Evolutionary conservation across 2,797 vertebrate genomes (phyloP).

Genomic region (Spea hammondii): DNA sequence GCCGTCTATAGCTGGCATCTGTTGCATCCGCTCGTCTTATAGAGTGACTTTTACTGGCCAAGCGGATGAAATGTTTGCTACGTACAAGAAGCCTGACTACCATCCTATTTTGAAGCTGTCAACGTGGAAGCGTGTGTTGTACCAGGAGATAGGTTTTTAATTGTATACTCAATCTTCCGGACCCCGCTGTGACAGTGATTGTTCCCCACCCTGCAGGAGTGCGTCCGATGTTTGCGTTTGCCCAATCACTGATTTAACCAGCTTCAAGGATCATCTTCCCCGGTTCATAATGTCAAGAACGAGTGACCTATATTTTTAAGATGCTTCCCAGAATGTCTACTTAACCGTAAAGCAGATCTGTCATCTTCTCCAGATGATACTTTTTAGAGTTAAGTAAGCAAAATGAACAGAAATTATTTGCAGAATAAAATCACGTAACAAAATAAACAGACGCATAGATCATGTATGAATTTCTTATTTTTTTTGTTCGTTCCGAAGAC

Average conservation of each 20-base stretch:
- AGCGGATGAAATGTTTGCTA: conserved; percentile 20
- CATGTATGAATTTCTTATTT: no score
- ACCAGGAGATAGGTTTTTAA: conserved; percentile 31
- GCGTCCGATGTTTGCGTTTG: conserved; percentile 12
- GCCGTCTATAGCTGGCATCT: not conserved
- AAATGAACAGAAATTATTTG: no score
- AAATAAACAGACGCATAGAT: no score
- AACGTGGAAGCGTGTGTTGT: conserved; percentile 32
- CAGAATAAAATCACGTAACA: no score
- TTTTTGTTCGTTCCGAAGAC: no score
- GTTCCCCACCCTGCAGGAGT: not conserved
- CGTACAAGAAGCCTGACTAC: conserved; percentile 10
- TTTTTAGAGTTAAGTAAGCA: no score
- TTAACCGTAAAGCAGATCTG: no score
- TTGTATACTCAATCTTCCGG: conserved; percentile 42
- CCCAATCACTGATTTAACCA: not conserved
- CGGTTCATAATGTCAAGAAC: not conserved
- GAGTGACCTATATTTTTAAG: not conserved
- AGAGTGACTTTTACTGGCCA: conserved; percentile 1
- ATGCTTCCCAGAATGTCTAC: no score
- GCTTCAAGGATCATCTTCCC: not conserved
- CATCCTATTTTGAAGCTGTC: conserved; percentile 40
- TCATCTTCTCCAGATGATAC: no score
- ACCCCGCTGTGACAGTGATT: conserved; percentile 26
- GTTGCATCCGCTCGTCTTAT: not conserved